Base-by-base conservation (phyloP, 2,797 vertebrate species). In the Choloepus didactylus region DNA sequence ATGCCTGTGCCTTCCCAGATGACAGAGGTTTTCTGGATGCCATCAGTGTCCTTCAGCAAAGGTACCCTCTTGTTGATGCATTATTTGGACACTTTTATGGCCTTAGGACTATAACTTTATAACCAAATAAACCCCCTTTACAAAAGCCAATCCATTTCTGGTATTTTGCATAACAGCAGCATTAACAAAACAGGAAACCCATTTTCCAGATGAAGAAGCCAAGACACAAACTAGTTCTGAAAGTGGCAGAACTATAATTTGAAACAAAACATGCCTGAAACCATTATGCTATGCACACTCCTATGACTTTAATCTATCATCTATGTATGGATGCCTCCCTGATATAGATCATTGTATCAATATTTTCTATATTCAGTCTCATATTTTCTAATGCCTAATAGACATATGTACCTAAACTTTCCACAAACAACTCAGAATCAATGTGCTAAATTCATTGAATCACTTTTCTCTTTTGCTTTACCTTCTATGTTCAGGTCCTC, bases 231-330 rank as follows among this genome's bases (percentile, higher is more conserved):
- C n/a, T 89, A 11, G 18, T 87, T 81, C 66, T 87, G 35, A 82
- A 95, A 56, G 9, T 73, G 7, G 38, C 41, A 67, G 2, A 93
- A 90, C 35, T 93, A 49, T 31, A 93, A n/a, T 86, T n/a, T 85
- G 35, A 88, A 73, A 29, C 21, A 91, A 92, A 35, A n/a, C 19
- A 38, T 73, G n/a, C 54, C 29, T 46, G 82, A 66, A 77, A n/a
- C 44, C 70, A 79, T 31, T 77, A 51, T 72, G 41, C 73, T 2
- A 21, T 11, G 15, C 46, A 67, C 12, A 64, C 3, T 72, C 56
- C 6, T 5, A 10, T 56, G 25, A 67, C 64, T 72, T 87, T 59
- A 73, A 3, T 5, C 18, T 69, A 2, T 86, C 41, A 19, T 5
- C 14, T 27, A 14, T 9, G 8, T 35, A 14, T 66, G 12, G 23